Conservation (phyloP, 2,888 invertebrate genomes). For the Callyntrura sp. region DNA sequence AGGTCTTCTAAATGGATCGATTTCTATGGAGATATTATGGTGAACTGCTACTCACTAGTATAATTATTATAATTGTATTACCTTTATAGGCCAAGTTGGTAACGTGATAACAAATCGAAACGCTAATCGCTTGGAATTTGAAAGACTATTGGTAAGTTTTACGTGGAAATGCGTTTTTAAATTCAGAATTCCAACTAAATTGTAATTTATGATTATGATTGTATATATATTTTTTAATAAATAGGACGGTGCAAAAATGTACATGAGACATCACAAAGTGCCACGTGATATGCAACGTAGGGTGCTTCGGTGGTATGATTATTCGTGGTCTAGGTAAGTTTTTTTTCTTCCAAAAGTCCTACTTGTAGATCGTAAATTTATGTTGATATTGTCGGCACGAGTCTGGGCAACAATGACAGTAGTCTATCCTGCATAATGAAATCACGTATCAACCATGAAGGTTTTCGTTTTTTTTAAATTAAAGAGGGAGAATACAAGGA, state of each 20-base stretch:
- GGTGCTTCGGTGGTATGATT: slow-evolving; percentile 98
- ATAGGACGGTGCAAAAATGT: slow-evolving; percentile 97
- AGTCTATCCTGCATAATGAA: not conserved
- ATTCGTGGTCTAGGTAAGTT: slow-evolving; percentile 94
- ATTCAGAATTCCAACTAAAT: not conserved
- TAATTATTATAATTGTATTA: not conserved
- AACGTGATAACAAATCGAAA: slow-evolving; percentile 99
- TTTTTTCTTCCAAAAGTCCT: no score
- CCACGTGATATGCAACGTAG: slow-evolving; percentile 98
- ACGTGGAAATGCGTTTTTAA: not conserved
- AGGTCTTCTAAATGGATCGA: no score
- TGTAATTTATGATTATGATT: not conserved
- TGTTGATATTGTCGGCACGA: not conserved
- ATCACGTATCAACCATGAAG: not conserved
- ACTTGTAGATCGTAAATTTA: no score
- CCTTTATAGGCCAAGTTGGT: slow-evolving; percentile 93
- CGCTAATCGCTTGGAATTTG: slow-evolving; percentile 97
- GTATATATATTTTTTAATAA: not conserved
- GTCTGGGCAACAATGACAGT: not conserved
- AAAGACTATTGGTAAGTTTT: slow-evolving; percentile 90
- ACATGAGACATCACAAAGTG: slow-evolving; percentile 98
- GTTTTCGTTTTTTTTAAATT: slow-evolving; percentile 76
- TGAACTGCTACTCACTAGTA: no score
- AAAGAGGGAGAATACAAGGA: slow-evolving; percentile 96
- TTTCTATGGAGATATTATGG: no score